Conservation (phyloP, 1,140 invertebrate species). For the Drosophila varians region DNA sequence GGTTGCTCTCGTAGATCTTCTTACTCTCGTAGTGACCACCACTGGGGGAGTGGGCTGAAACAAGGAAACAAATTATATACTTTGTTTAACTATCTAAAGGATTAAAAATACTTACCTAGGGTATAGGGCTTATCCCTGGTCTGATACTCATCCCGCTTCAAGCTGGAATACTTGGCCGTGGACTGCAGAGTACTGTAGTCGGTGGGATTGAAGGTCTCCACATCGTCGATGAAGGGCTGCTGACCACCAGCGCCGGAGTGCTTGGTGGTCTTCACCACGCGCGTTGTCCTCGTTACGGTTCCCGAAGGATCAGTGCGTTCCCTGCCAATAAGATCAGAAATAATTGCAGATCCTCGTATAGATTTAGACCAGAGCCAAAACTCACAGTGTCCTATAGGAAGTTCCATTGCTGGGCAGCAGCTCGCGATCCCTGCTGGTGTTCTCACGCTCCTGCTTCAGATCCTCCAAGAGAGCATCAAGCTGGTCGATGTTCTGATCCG, state of each 20-base stretch:
- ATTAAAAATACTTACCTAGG: constrained; percentile 29
- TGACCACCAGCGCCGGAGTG: constrained; percentile 57
- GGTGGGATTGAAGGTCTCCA: constrained; percentile 66
- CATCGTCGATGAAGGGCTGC: constrained; percentile 61
- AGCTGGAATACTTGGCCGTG: constrained; percentile 68
- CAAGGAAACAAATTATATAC: neutral
- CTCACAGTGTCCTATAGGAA: constrained; percentile 73
- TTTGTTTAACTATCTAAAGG: neutral
- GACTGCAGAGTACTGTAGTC: constrained; percentile 77
- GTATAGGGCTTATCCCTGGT: constrained; percentile 64
- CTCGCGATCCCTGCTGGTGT: constrained; percentile 74
- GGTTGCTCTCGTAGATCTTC: constrained; percentile 77
- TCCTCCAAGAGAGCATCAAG: constrained; percentile 85
- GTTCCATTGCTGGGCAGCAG: constrained; percentile 53
- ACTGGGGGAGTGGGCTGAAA: constrained; percentile 57
- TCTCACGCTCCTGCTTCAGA: constrained; percentile 84
- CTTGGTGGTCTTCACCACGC: constrained; percentile 75
- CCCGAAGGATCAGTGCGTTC: constrained; percentile 76
- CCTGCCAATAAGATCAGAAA: constrained; percentile 14
- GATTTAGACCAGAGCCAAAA: neutral
- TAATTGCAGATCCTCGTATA: neutral
- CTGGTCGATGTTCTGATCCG: constrained; percentile 85
- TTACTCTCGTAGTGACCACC: constrained; percentile 63
- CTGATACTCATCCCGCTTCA: constrained; percentile 67
- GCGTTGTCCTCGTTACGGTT: constrained; percentile 74